A percentile compares a stretch with the other conserved stretches of the same genome.
These are phyloP conservation scores for Gobio gobio DNA, from an alignment of 2,113 vertebrate genomes.

Conservation along the genomic window DNA sequence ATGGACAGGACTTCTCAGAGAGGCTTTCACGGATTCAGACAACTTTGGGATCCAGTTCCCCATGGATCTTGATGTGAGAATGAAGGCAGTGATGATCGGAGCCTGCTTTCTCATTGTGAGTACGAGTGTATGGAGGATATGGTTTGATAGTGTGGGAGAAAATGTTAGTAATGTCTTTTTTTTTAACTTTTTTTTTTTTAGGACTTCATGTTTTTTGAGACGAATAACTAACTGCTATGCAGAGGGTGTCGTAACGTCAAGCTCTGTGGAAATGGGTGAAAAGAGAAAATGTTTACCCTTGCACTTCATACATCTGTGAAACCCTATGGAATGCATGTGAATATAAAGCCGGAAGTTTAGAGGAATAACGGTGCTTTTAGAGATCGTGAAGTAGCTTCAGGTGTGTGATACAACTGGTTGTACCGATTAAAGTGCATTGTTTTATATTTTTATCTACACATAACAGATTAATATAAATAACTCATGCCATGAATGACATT, in stretches of 20 bases:
- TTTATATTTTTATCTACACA: neutral
- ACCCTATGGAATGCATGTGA: conserved; percentile 12
- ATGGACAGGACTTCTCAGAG: conserved; percentile 86
- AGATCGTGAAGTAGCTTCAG: conserved; percentile 17
- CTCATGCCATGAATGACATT: neutral
- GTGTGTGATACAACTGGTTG: neutral
- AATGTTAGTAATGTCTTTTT: neutral
- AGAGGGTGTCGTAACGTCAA: neutral
- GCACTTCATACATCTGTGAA: neutral
- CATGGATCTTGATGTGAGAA: conserved; percentile 88
- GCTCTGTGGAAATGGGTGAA: neutral
- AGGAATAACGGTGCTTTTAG: neutral
- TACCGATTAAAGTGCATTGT: conserved; percentile 28
- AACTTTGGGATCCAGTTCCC: conserved; percentile 95
- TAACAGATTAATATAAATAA: conserved; percentile 3
- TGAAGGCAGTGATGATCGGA: conserved; percentile 92
- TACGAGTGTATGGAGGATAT: conserved; percentile 45
- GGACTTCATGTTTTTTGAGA: conserved; percentile 94
- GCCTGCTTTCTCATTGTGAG: conserved; percentile 96
- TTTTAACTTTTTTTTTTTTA: conserved; percentile 61
- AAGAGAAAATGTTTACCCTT: neutral
- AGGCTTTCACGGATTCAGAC: conserved; percentile 86
- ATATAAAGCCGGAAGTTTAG: neutral
- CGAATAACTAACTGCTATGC: conserved; percentile 50
- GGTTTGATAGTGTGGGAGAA: neutral